Base-by-base conservation (phyloP, 2,888 invertebrate species). In the Boloria euphrosyne region DNA sequence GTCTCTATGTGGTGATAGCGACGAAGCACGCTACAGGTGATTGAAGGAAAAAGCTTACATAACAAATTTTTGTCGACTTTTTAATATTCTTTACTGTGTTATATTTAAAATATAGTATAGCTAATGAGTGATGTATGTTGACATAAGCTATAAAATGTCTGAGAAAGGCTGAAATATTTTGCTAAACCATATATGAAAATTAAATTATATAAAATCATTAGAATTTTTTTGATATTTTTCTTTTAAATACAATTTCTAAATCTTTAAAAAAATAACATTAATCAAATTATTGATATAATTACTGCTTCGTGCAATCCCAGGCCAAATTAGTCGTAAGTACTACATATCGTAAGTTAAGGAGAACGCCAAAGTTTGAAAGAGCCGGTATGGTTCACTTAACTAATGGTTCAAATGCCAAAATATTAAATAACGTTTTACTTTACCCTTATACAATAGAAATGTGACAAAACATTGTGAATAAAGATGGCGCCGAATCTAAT, bases 291-390 rank as follows among this genome's bases (percentile, higher is more conserved):
- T 22, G n/a, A 22, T 38, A 38, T 58, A 58, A 38, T 49, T 16
- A 31, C 14, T 27, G 31, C 13, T 47, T 62, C 5, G 70, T 70
- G 69, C 71, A 71, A 71, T 69, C 65, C 55, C 52, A 53, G 53
- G 66, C 71, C 71, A 71, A 71, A 69, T 62, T 49, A 53, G 14
- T 44, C 38, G 43, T 61, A 47, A 61, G 14, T 22, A 57, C 22
- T 22, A 17, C 51, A 55, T 16, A 17, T 17, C 46, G 18, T 6
- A 31, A 46, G 16, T 44, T 44, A 14, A 44, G 10, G 46, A 61
- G 49, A 51, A 62, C 57, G 59, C 63, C 68, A 54, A 64, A 68
- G 70, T 70, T 68, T 68, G 70, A 66, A 62, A 22, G 31, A 64
- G 54, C 57, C 57, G 16, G 58, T 65, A 62, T 61, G 69, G 60